Base-by-base conservation (phyloP, 1,140 invertebrate species). In the Lasaia peninsularis region DNA sequence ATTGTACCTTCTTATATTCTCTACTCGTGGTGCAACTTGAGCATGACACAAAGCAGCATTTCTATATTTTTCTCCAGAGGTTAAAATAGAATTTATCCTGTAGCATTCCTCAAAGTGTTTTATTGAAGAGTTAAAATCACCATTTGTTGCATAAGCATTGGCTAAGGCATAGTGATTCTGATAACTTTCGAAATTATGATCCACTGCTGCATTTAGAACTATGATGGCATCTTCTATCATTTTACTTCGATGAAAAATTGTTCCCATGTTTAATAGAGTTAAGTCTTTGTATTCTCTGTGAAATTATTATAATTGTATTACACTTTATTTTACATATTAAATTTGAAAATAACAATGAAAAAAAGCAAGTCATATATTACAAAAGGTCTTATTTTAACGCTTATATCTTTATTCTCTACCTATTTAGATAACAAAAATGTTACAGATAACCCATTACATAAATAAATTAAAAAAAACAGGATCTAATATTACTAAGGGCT, bases 151-250 rank as follows among this genome's bases (percentile, higher is more conserved):
- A 88, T 95, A 95, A 56, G 94, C 92, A 73, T 95, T 95, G 11
- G 93, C 96, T 4, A 97, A 84, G 3, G 94, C 94, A 69, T 96
- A 93, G 85, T 97, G 94, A 63, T 93, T 93, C 18, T 94, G 91
- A 40, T 94, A 91, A 71, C 93, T 92, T 28, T 90, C 84, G 7
- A 94, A 93, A 8, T 94, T 93, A 73, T 96, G 93, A 73, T 96
- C 95, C 21, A 96, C 91, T 0, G 96, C 95, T 24, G 94, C 92
- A 67, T 94, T 93, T 0, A 97, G 89, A 51, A 97, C 89, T 57
- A 95, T 92, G 10, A 94, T 93, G 7, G 96, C 96, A 84, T 97
- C 96, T 61, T 93, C 92, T 9, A 93, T 92, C 63, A 92, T 90
- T 50, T 92, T 92, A 51, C 93, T 91, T 33, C 94, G 92, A 67